phyloP scores from a whole-genome alignment of 2,888 invertebrate genomes.

The Oscheius sp. region DNA sequence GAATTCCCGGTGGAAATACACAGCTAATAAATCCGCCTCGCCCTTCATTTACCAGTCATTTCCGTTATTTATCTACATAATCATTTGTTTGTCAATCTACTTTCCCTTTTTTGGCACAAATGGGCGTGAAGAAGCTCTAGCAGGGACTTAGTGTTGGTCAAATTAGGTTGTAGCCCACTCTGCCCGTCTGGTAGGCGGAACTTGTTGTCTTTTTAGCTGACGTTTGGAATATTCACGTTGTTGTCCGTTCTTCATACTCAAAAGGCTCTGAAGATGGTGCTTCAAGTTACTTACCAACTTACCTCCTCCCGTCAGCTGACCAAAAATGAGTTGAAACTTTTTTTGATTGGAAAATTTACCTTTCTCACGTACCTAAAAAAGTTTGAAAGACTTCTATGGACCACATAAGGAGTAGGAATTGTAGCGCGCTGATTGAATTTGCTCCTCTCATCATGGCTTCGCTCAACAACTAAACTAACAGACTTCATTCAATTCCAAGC shows the following conservation, averaged over 20 bases:
- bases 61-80: neutral
- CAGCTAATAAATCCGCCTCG: neutral
- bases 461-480: constrained; percentile 32
- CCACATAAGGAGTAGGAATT: constrained; percentile 28
- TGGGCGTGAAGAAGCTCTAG: constrained; percentile 4
- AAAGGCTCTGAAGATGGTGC: neutral
- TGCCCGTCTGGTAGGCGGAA: neutral
- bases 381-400: constrained; percentile 15
- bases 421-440: constrained; percentile 31
- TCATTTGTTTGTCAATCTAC: neutral
- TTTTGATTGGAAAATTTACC: neutral
- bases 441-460: constrained; percentile 31
- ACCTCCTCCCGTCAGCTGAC: neutral
- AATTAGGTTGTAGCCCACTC: constrained; percentile 27
- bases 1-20: neutral
- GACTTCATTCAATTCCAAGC: constrained; percentile 28
- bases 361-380: constrained; percentile 5
- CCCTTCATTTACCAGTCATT: neutral
- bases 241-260: neutral
- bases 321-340: neutral
- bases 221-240: neutral
- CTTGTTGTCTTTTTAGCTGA: neutral
- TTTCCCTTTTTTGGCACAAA: no score
- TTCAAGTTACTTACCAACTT: neutral
- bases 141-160: constrained; percentile 22